Percentiles rank a stretch among this genome's conserved stretches.
phyloP scores from a whole-genome alignment of 2,113 vertebrate species.

The Lynx canadensis region DNA sequence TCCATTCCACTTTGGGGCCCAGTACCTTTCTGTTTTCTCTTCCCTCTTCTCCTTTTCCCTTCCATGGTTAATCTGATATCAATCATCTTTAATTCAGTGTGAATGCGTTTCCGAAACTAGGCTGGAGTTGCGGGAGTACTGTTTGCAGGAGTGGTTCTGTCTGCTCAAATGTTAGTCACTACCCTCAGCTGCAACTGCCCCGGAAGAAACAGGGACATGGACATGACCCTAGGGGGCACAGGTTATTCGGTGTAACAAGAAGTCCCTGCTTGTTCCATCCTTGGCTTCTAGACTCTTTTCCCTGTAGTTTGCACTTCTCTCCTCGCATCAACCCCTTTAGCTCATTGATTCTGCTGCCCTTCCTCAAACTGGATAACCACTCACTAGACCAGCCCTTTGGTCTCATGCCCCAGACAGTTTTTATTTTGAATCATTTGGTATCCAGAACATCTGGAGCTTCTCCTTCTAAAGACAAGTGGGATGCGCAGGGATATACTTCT shows the following conservation, averaged over 20 bases:
- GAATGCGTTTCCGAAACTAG: not conserved
- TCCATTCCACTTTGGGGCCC: not conserved
- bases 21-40: not conserved
- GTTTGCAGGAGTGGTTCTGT: not conserved
- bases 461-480: not conserved
- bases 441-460: not conserved
- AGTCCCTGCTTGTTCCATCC: not conserved
- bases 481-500: not conserved
- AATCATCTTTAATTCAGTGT: slow-evolving; percentile 15
- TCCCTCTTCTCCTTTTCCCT: not conserved
- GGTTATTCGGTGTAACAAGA: not conserved
- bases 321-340: not conserved
- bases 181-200: not conserved
- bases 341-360: not conserved
- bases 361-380: not conserved
- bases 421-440: not conserved
- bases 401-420: not conserved
- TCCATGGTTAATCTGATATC: not conserved
- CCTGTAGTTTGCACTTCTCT: not conserved
- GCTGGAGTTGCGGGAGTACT: not conserved
- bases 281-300: not conserved
- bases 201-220: not conserved
- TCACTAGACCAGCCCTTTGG: not conserved
- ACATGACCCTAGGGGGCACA: not conserved
- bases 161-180: not conserved